Conservation (phyloP, 2,888 invertebrate species). For the Tuta absoluta region DNA sequence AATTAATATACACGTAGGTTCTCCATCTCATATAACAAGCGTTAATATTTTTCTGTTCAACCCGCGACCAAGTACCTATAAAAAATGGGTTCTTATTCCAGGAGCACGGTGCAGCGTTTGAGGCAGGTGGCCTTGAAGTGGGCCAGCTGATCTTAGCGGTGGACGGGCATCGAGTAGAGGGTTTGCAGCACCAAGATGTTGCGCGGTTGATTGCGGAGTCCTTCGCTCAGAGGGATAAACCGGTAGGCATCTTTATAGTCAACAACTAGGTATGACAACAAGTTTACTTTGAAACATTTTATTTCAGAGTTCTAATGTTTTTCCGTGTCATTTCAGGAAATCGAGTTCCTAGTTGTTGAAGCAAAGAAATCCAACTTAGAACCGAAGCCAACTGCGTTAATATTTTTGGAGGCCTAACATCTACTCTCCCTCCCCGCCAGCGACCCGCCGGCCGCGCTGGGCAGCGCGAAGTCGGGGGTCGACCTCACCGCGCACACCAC, state of each 20-base stretch:
- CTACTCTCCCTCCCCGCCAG: slow-evolving; percentile 93
- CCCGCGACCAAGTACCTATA: not conserved
- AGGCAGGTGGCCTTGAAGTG: slow-evolving; percentile 95
- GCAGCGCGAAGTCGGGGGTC: slow-evolving; percentile 82
- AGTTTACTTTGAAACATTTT: not conserved
- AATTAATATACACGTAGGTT: slow-evolving; percentile 96
- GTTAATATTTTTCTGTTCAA: not conserved
- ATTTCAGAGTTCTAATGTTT: not conserved
- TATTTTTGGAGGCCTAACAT: slow-evolving; percentile 96
- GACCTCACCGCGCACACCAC: slow-evolving; percentile 83
- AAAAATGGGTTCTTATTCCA: slow-evolving; percentile 58
- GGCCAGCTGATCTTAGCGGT: slow-evolving; percentile 97
- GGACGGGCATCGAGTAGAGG: slow-evolving; percentile 89
- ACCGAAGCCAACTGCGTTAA: slow-evolving; percentile 94
- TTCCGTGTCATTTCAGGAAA: slow-evolving; percentile 81
- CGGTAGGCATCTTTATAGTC: slow-evolving; percentile 49
- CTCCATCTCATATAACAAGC: not conserved
- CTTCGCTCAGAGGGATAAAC: slow-evolving; percentile 92
- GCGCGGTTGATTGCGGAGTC: slow-evolving; percentile 96
- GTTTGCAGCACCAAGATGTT: slow-evolving; percentile 93
- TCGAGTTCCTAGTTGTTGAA: slow-evolving; percentile 96
- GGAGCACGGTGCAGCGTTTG: slow-evolving; percentile 97
- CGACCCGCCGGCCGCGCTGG: slow-evolving; percentile 86
- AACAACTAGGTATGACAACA: not conserved
- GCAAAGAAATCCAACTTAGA: slow-evolving; percentile 95